These are phyloP conservation scores for Melanotaenia duboulayi DNA, from an alignment of 2,113 vertebrate species.

Conservation along the genomic window DNA sequence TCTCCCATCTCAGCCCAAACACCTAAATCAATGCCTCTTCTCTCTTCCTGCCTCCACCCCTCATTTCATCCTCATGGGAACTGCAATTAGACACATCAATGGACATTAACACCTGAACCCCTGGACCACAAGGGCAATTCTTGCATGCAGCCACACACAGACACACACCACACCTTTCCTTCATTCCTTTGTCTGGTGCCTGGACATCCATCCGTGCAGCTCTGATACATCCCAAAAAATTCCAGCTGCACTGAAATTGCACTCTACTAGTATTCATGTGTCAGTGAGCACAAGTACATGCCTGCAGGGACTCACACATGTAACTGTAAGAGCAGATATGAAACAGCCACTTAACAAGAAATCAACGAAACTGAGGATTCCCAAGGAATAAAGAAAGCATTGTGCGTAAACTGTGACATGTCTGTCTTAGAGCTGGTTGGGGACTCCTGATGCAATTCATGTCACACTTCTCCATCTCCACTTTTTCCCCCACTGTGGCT, in stretches of 20 bases:
- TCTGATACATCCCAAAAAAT: background rate
- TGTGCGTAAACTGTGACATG: background rate
- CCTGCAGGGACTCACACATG: background rate
- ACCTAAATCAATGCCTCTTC: constrained; percentile 49
- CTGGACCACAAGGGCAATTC: constrained; percentile 37
- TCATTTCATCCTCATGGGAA: constrained; percentile 27
- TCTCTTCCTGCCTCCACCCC: background rate
- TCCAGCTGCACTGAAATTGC: constrained; percentile 5
- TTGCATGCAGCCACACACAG: background rate
- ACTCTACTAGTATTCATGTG: background rate
- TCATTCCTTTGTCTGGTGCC: constrained; percentile 48
- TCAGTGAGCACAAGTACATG: constrained; percentile 2
- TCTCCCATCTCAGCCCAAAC: constrained; percentile 29
- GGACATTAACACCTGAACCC: constrained; percentile 77
- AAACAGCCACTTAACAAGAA: constrained; percentile 1
- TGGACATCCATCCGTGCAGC: constrained; percentile 1
- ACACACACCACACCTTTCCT: background rate
- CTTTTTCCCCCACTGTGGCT: too few species aligned
- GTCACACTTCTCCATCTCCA: background rate
- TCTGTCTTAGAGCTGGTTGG: background rate
- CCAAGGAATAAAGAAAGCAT: background rate
- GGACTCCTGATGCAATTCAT: fast-evolving
- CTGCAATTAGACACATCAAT: constrained; percentile 69
- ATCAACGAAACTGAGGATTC: background rate
- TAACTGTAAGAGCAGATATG: constrained; percentile 11